Evolutionary conservation across 2,113 vertebrate genomes (phyloP).

Genomic region (Seriola dumerili): DNA sequence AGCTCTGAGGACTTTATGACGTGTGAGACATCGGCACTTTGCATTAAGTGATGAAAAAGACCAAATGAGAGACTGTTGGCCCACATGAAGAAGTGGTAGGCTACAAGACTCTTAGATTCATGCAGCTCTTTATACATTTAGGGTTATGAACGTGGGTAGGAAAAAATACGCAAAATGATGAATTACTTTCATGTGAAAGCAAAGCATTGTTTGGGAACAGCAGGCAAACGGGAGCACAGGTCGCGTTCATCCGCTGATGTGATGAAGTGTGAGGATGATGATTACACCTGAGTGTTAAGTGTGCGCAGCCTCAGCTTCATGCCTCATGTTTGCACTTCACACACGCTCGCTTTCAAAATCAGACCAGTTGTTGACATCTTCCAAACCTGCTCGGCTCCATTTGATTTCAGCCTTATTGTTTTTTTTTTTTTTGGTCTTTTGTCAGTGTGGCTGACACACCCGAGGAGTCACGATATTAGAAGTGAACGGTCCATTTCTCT

Average conservation of each 20-base stretch:
- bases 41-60: conserved; percentile 48
- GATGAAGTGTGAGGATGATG: conserved; percentile 53
- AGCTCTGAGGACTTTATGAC: conserved; percentile 59
- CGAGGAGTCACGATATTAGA: conserved; percentile 49
- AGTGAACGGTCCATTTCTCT: conserved; percentile 41
- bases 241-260: background rate
- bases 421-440: conserved; percentile 1
- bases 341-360: background rate
- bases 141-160: background rate
- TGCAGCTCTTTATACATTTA: background rate
- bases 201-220: background rate
- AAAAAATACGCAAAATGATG: background rate
- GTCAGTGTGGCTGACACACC: conserved; percentile 47
- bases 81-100: background rate
- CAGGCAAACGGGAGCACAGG: background rate
- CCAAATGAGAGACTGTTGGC: conserved; percentile 29
- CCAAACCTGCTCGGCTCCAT: background rate
- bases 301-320: conserved; percentile 55
- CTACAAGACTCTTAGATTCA: background rate
- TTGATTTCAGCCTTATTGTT: background rate
- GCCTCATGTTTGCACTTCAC: conserved; percentile 59
- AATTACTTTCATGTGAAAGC: background rate
- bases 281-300: conserved; percentile 72
- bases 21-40: conserved; percentile 71
- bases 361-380: conserved; percentile 27